Evolutionary conservation across 2,113 vertebrate genomes (phyloP), one percentile per base, ranked within the genome.

Genomic region (Notiomystis cincta): DNA sequence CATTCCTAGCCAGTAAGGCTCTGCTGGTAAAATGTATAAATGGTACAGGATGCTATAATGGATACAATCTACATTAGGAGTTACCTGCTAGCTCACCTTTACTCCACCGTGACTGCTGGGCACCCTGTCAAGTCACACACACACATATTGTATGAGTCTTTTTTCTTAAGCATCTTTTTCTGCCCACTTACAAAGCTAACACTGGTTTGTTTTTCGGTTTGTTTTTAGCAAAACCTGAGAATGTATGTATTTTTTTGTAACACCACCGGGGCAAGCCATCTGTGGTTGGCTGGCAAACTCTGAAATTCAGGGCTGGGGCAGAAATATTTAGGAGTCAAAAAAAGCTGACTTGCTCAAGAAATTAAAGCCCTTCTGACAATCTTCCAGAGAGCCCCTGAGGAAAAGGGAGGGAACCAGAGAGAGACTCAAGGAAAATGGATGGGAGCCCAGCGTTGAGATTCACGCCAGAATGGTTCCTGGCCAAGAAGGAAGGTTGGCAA

Each of bases 351-450:
- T 96, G 96, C 95, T 97, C 73, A 96, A 96, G 95, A 97, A 96
- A 97, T 97, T 96, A 97, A 97, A 98, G 95, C 83, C 88, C 67
- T 97, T 96, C 97, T 98, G 97, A 98, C 91, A 93, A 93, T 96
- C 56, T 83, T 97, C 96, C 96, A 97, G 89, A 91, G 94, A 64
- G 84, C 94, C 96, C 94, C 97, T 96, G 93, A 96, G 91, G 97
- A 95, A 96, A 93, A 97, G 94, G 94, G 95, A 97, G 93, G 96
- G 90, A 95, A 95, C 48, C 66, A 81, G 56, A 89, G 89, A 90
- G 89, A 97, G 96, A 93, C 85, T 85, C 95, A 96, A 69, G 85
- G 90, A 96, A 97, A 97, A 96, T 97, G 97, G 97, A 96, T 93
- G 72, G 62, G 48, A 96, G 96, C 97, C 97, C 97, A 97, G 97